These are phyloP conservation scores for Synchiropus splendidus DNA, from an alignment of 2,113 vertebrate genomes.

Conservation along the genomic window DNA sequence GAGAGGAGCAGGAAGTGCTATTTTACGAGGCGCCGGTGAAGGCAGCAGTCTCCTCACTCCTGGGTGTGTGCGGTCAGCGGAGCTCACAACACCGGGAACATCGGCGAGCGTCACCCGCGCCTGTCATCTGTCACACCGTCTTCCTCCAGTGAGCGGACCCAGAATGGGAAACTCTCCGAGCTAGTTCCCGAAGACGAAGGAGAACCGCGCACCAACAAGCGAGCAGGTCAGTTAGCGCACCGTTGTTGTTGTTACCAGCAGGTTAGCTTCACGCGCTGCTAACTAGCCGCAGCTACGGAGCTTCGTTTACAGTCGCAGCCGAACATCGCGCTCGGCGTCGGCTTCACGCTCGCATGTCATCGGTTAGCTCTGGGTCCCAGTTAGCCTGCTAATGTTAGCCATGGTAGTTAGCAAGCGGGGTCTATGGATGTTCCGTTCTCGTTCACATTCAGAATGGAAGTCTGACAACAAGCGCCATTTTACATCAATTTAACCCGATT, in stretches of 20 bases:
- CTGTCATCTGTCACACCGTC: constrained; percentile 38
- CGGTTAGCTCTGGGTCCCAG: constrained; percentile 24
- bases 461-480: no score
- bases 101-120: constrained; percentile 24
- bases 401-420: constrained; percentile 29
- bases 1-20: not conserved
- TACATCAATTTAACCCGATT: no score
- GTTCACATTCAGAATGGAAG: no score
- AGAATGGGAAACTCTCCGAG: constrained; percentile 55
- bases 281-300: no score
- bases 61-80: constrained; percentile 50
- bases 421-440: not conserved
- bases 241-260: not conserved
- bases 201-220: constrained; percentile 27
- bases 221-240: constrained; percentile 54
- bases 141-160: constrained; percentile 19
- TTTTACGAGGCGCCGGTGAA: constrained; percentile 38
- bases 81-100: constrained; percentile 35
- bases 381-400: constrained; percentile 54
- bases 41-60: constrained; percentile 43
- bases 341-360: constrained; percentile 17
- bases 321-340: no score
- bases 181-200: constrained; percentile 44
- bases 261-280: no score
- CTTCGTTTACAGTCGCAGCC: no score